Evolutionary conservation across 2,113 vertebrate genomes (phyloP).

Genomic region (Myiagra hebetior): DNA sequence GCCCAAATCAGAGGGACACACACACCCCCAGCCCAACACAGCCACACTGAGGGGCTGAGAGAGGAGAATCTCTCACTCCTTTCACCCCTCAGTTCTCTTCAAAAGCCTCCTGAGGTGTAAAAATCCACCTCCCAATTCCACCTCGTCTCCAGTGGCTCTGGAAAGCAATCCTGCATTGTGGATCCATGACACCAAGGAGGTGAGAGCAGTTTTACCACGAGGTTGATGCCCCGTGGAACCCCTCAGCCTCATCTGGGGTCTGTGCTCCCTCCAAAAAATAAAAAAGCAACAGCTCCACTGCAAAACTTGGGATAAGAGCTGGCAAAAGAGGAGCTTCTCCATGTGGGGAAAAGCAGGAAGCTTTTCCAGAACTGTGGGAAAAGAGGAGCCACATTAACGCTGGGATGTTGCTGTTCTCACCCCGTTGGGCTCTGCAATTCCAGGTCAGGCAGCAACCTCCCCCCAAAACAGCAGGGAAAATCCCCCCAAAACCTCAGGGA

Average conservation of each 20-base stretch:
- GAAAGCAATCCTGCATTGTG: neutral
- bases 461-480: neutral
- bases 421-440: neutral
- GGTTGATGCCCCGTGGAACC: accelerated
- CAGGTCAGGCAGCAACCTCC: slow-evolving; percentile 30
- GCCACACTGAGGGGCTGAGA: neutral
- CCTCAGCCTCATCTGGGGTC: neutral
- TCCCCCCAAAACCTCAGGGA: neutral
- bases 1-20: neutral
- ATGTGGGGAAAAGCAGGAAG: neutral
- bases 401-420: neutral
- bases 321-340: neutral
- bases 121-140: neutral
- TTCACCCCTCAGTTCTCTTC: neutral
- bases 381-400: neutral
- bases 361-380: neutral
- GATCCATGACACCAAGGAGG: neutral
- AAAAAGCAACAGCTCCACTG: neutral
- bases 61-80: neutral
- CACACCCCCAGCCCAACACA: neutral
- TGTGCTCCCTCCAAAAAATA: neutral
- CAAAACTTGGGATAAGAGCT: neutral
- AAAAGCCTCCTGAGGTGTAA: neutral
- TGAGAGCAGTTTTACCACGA: neutral
- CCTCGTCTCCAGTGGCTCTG: neutral